Evolutionary conservation across 2,797 vertebrate genomes (phyloP), one percentile per base, ranked within the genome.

Genomic region (Remorina albescens): DNA sequence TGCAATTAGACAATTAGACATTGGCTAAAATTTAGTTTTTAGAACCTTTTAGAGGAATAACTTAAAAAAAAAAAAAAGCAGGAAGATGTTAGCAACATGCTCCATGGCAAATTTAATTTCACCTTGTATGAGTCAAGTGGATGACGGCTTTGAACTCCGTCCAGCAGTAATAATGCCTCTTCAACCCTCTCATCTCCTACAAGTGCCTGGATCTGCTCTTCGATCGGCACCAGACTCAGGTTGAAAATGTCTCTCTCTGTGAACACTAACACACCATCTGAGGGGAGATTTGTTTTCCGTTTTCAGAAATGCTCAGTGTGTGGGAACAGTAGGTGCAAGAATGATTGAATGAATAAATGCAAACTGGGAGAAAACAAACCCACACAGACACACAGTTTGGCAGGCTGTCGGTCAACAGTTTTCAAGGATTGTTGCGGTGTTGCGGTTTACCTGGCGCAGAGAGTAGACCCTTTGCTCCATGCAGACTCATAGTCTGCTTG

Each of bases 251-350:
- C 86, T 70, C 83, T 88, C 28, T 93, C 89, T 25, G 89, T 88
- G 74, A 93, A 90, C 64, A 92, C 85, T 65, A 92, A 82, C 50
- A 87, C 87, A 3, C 86, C 82, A 73, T 92, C 94, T 94, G 86
- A 81, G 59, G 72, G 41, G 63, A 84, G 65, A 89, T 61, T 73
- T 84, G 67, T 69, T 78, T 58, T 56, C 32, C 32, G 19, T 54
- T 74, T 55, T 53, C 10, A 67, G 68, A 80, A 56, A 68, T 61
- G 59, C 41, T 76, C 55, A 58, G 64, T 19, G 61, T 60, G 59
- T 19, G 58, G 28, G 37, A 71, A 71, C 71, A 73, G 59, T 59
- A 23, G 42, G 59, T 44, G 56, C 37, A 39, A 74, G 51, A 63
- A 49, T 69, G 80, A 86, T 41, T 39, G 74, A 82, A 47, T 76